Conservation (phyloP, 1,140 invertebrate genomes). For the Drosophila yakuba region DNA sequence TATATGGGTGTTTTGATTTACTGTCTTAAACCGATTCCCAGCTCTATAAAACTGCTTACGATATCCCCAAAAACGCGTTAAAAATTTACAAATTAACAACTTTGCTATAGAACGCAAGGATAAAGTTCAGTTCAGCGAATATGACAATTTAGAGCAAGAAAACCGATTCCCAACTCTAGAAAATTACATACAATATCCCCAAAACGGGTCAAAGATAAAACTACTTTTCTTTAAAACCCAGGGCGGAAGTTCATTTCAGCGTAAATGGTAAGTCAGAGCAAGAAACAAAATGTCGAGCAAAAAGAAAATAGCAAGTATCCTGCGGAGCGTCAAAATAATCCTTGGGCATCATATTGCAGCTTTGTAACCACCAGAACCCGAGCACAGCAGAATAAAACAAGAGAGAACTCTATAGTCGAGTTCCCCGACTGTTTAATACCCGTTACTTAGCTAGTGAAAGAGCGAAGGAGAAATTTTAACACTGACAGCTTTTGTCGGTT, state of each 20-base stretch:
- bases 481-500: too few relatives aligned
- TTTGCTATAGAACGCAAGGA: too few relatives aligned
- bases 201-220: constrained; percentile 53
- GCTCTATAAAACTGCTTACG: constrained; percentile 27
- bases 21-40: too few relatives aligned
- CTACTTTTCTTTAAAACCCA: constrained; percentile 49
- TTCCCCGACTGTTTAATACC: too few relatives aligned
- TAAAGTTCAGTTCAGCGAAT: too few relatives aligned
- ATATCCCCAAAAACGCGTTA: not conserved
- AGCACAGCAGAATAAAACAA: constrained; percentile 7
- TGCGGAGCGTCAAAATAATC: constrained; percentile 75
- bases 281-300: constrained; percentile 76
- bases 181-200: constrained; percentile 36
- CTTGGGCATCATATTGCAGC: constrained; percentile 76
- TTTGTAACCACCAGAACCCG: constrained; percentile 45
- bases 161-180: not conserved
- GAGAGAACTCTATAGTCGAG: too few relatives aligned
- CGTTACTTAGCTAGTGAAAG: too few relatives aligned
- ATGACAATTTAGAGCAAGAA: too few relatives aligned
- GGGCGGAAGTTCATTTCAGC: constrained; percentile 2
- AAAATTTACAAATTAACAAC: too few relatives aligned
- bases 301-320: constrained; percentile 42
- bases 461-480: too few relatives aligned
- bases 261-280: constrained; percentile 42
- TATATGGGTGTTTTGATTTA: too few relatives aligned